Conservation (phyloP, 2,113 vertebrate genomes). For the Mus musculus region DNA sequence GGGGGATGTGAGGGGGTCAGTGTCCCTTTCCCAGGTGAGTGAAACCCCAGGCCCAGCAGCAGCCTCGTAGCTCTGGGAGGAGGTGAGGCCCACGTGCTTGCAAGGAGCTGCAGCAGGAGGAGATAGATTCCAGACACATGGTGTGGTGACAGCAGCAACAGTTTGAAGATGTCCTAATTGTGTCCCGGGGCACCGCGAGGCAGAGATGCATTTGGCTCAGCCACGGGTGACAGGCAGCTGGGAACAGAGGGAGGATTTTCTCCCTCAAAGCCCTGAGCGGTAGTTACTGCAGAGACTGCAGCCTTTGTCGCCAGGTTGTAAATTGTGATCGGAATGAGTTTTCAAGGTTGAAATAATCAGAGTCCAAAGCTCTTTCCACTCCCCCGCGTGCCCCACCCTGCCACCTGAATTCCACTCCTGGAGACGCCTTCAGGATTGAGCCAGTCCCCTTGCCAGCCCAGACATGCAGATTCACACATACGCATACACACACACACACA, state of each 20-base stretch:
- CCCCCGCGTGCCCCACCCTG: not conserved
- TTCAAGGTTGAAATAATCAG: slow-evolving; percentile 82
- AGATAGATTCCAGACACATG: slow-evolving; percentile 67
- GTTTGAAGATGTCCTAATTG: slow-evolving; percentile 83
- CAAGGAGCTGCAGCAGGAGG: not conserved
- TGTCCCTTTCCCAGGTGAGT: not conserved
- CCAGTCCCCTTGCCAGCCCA: not conserved
- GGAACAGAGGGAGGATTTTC: slow-evolving; percentile 61
- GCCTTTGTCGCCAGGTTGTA: slow-evolving; percentile 81
- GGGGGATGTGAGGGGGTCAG: not conserved
- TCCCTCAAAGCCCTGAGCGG: slow-evolving; percentile 61
- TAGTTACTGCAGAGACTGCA: slow-evolving; percentile 76
- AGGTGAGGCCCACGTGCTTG: not conserved
- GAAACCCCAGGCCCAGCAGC: not conserved
- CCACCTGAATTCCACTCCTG: not conserved
- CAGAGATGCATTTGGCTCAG: slow-evolving; percentile 54
- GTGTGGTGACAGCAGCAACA: slow-evolving; percentile 65
- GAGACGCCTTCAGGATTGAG: accelerated
- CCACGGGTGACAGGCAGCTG: slow-evolving; percentile 69
- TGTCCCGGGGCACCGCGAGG: slow-evolving; percentile 78
- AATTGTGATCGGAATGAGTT: slow-evolving; percentile 83
- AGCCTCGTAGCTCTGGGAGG: not conserved
- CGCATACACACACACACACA: accelerated
- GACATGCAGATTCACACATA: not conserved
- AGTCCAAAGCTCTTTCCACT: slow-evolving; percentile 16